These are phyloP conservation scores for Nomada ruficornis DNA, from an alignment of 2,888 invertebrate species.

Conservation along the genomic window DNA sequence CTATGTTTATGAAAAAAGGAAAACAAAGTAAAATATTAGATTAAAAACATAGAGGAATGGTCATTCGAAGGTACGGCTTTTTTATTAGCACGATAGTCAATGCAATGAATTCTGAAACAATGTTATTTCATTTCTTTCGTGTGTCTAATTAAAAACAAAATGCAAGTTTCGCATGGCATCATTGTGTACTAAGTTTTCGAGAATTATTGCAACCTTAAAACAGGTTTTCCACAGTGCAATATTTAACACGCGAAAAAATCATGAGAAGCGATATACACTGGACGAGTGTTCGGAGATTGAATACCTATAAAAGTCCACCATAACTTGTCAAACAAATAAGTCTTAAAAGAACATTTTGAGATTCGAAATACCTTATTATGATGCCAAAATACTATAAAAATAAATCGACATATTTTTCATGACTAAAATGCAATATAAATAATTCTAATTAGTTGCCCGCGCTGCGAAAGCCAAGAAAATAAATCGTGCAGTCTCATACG, in stretches of 20 bases:
- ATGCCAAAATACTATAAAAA: constrained; percentile 2
- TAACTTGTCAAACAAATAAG: constrained; percentile 19
- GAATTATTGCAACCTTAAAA: constrained; percentile 48
- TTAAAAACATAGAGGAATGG: constrained; percentile 44
- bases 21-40: constrained; percentile 10
- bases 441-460: constrained; percentile 11
- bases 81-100: constrained; percentile 27
- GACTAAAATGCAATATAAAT: constrained; percentile 20
- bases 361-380: constrained; percentile 26
- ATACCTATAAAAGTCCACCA: constrained; percentile 1
- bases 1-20: constrained; percentile 14
- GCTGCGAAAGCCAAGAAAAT: not conserved
- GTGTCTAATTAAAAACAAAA: constrained; percentile 25
- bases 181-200: constrained; percentile 41
- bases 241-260: constrained; percentile 18
- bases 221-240: constrained; percentile 25
- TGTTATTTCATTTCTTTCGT: constrained; percentile 24
- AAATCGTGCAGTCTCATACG: constrained; percentile 14
- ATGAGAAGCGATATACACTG: constrained; percentile 21
- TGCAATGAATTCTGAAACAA: constrained; percentile 26
- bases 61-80: constrained; percentile 42
- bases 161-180: constrained; percentile 34
- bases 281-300: constrained; percentile 30
- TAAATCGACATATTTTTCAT: constrained; percentile 1
- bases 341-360: constrained; percentile 23